A percentile compares a stretch with the other conserved stretches of the same genome.
Conservation (phyloP, 2,797 vertebrate genomes). For the Etheostoma nigrum region DNA sequence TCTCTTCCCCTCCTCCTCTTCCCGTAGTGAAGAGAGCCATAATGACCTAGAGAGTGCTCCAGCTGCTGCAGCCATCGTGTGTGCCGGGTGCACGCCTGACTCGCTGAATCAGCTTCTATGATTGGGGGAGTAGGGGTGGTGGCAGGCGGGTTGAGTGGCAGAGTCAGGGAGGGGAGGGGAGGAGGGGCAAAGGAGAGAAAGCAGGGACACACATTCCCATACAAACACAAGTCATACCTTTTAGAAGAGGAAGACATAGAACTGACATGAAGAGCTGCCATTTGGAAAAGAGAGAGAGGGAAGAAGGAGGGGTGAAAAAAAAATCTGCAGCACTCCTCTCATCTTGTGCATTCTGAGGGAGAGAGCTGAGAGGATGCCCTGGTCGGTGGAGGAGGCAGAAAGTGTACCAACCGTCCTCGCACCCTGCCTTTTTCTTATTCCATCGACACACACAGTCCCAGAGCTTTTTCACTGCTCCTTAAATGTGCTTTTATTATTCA, state of each 20-base stretch:
- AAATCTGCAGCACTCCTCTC: conserved; percentile 83
- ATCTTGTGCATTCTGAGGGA: conserved; percentile 78
- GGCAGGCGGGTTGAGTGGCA: conserved; percentile 75
- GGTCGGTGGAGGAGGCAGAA: conserved; percentile 73
- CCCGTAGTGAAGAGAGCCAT: conserved; percentile 88
- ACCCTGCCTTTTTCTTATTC: conserved; percentile 71
- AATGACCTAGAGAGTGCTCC: conserved; percentile 92
- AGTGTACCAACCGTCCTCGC: conserved; percentile 66
- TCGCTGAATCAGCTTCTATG: conserved; percentile 95
- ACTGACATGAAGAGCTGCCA: conserved; percentile 78
- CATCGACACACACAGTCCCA: conserved; percentile 58
- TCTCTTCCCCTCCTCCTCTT: conserved; percentile 72
- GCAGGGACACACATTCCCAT: conserved; percentile 67
- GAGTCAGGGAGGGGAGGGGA: conserved; percentile 76
- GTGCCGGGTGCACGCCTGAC: conserved; percentile 88
- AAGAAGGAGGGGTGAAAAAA: conserved; percentile 58
- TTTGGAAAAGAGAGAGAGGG: conserved; percentile 56
- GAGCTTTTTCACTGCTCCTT: conserved; percentile 68
- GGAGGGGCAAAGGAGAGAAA: conserved; percentile 69
- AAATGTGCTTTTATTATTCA: conserved; percentile 77
- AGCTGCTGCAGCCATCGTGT: conserved; percentile 93
- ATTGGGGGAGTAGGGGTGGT: conserved; percentile 78
- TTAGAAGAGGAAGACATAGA: conserved; percentile 83
- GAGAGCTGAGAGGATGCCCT: conserved; percentile 81
- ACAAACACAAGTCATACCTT: conserved; percentile 86